These are phyloP conservation scores for Calidris pygmaea DNA, from an alignment of 2,113 vertebrate genomes.

Conservation along the genomic window DNA sequence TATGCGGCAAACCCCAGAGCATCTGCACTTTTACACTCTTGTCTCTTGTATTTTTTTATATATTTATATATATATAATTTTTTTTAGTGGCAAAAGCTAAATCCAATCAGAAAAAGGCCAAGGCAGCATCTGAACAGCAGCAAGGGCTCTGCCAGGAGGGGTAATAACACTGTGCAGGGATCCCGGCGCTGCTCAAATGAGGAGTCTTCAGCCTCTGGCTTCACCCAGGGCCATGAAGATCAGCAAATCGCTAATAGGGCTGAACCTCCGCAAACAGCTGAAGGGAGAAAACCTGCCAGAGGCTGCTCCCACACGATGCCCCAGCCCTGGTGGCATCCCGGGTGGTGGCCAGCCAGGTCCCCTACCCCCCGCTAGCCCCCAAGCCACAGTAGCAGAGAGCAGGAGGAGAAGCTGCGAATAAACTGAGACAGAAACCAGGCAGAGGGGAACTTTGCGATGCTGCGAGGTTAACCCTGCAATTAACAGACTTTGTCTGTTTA, in stretches of 20 bases:
- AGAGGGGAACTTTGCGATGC: neutral
- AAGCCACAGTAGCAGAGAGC: neutral
- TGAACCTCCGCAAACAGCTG: neutral
- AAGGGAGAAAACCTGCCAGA: neutral
- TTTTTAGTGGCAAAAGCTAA: neutral
- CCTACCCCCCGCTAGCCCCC: neutral
- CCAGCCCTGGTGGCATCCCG: accelerated
- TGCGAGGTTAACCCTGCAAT: neutral
- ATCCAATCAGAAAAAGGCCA: neutral
- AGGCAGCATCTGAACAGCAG: neutral
- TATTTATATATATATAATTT: neutral
- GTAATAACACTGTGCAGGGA: neutral
- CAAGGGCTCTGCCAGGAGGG: neutral
- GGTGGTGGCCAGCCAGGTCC: neutral
- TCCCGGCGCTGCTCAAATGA: conserved; percentile 31
- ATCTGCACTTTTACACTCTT: neutral
- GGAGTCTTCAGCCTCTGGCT: conserved; percentile 64
- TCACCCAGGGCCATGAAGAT: conserved; percentile 62
- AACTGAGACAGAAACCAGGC: accelerated
- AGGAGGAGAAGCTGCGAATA: neutral
- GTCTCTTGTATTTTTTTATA: neutral
- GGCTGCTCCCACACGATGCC: neutral
- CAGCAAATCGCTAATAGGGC: conserved; percentile 52
- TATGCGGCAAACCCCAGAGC: neutral
- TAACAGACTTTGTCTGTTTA: neutral